These are phyloP conservation scores for Micropoecilia bifurca DNA, from an alignment of 2,797 vertebrate species.

Conservation along the genomic window DNA sequence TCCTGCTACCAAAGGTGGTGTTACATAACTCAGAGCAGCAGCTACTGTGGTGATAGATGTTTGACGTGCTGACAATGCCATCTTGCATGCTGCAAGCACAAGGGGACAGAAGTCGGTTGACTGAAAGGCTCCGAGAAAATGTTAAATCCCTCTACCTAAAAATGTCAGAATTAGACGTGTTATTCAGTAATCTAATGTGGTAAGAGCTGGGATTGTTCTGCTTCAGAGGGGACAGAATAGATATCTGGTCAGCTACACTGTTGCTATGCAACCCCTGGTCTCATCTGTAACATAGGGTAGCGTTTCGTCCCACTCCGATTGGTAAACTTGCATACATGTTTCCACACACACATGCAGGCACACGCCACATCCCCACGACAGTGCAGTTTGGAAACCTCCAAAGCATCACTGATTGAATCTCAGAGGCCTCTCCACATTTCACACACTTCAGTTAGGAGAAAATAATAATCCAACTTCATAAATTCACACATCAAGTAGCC, in stretches of 20 bases:
- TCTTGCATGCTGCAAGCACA: constrained; percentile 75
- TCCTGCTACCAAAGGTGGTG: constrained; percentile 62
- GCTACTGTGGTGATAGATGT: constrained; percentile 61
- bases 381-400: constrained; percentile 47
- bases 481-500: background rate
- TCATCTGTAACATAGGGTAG: constrained; percentile 65
- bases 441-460: background rate
- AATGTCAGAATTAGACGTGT: constrained; percentile 45
- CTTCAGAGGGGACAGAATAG: constrained; percentile 70
- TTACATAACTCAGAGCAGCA: constrained; percentile 63
- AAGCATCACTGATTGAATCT: constrained; percentile 33
- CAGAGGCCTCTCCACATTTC: constrained; percentile 25
- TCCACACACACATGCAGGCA: constrained; percentile 19
- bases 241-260: constrained; percentile 81
- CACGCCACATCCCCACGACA: constrained; percentile 41
- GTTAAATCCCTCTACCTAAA: background rate
- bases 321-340: constrained; percentile 51
- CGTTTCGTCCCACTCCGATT: constrained; percentile 67
- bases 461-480: background rate
- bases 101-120: constrained; percentile 58
- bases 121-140: constrained; percentile 38
- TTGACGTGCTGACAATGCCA: constrained; percentile 60
- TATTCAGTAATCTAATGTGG: constrained; percentile 51
- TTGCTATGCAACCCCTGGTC: constrained; percentile 85
- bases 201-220: constrained; percentile 62